Conservation (phyloP, 2,113 vertebrate genomes). For the Glaucomys volans region DNA sequence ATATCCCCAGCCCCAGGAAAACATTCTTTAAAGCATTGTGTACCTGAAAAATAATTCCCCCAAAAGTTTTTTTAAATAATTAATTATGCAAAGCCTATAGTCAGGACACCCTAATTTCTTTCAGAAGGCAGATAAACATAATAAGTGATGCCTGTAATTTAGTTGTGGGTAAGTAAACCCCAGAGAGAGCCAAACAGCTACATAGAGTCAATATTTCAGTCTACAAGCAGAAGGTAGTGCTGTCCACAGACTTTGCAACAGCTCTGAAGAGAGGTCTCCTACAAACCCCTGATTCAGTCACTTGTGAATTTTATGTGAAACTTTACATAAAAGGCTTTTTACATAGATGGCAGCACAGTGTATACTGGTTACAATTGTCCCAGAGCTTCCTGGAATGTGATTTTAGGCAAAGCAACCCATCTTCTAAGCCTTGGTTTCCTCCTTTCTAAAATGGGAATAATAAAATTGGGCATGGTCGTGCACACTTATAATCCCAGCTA, state of each 20-base stretch:
- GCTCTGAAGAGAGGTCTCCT: background rate
- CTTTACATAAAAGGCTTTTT: background rate
- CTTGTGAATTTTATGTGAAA: background rate
- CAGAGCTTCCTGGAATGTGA: background rate
- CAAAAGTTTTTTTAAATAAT: background rate
- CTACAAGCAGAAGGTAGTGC: background rate
- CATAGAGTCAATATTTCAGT: background rate
- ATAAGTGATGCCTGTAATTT: background rate
- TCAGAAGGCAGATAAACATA: background rate
- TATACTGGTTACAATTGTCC: background rate
- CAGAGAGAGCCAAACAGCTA: background rate
- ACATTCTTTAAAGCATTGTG: background rate
- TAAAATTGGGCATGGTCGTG: background rate
- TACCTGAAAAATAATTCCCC: background rate
- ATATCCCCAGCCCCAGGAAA: too few species aligned
- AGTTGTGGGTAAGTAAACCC: background rate
- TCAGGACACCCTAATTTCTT: background rate
- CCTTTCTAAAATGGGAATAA: conserved; percentile 3
- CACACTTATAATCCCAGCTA: background rate
- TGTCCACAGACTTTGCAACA: background rate
- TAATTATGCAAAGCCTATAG: background rate
- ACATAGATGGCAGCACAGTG: background rate
- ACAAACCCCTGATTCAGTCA: background rate
- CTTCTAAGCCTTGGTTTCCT: conserved; percentile 22
- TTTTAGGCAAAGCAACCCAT: background rate